Conservation (phyloP, 1,140 invertebrate species). For the Pristionchus pacificus region DNA sequence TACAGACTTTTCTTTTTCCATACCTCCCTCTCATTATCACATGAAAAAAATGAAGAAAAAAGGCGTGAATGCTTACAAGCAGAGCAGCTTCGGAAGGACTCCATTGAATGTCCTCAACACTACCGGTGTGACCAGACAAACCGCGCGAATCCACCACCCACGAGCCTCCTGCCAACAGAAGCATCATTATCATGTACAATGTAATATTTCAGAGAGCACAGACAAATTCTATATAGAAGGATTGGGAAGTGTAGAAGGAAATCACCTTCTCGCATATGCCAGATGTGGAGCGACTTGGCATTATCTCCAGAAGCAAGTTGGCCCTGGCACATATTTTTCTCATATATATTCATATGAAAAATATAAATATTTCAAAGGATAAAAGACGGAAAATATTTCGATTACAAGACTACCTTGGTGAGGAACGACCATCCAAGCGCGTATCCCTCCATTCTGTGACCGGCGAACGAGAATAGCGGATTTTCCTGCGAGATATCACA, state of each 20-base stretch:
- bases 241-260: neutral
- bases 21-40: too few species aligned
- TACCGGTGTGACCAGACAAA: conserved; percentile 73
- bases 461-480: conserved; percentile 80
- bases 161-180: conserved; percentile 59
- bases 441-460: conserved; percentile 87
- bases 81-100: conserved; percentile 88
- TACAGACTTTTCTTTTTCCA: too few species aligned
- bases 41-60: too few species aligned
- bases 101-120: conserved; percentile 98
- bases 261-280: conserved; percentile 70
- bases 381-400: too few species aligned
- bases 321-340: neutral
- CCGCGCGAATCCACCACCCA: conserved; percentile 87
- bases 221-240: neutral
- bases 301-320: conserved; percentile 46
- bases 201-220: too few species aligned
- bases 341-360: too few species aligned
- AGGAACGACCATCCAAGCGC: conserved; percentile 85
- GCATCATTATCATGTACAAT: neutral
- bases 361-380: too few species aligned
- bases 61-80: conserved; percentile 29
- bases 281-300: conserved; percentile 68
- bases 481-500: too few species aligned
- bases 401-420: conserved; percentile 66